Conservation (phyloP, 2,113 vertebrate genomes). For the Protobothrops flavoviridis region DNA sequence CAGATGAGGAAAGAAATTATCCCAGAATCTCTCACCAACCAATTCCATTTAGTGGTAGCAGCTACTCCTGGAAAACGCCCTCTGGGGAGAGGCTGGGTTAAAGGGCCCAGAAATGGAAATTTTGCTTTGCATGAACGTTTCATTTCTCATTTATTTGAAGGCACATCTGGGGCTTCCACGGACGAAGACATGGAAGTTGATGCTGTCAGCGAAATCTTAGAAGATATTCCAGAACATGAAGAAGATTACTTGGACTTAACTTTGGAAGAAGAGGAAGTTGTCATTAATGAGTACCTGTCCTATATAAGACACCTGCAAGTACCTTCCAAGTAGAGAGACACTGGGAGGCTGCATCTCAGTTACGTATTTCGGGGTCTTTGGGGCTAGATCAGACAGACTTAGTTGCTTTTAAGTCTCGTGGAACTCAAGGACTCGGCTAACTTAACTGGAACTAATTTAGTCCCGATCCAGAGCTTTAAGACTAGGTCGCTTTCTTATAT, state of each 20-base stretch:
- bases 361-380: background rate
- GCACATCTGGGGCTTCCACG: constrained; percentile 69
- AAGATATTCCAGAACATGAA: constrained; percentile 90
- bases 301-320: constrained; percentile 64
- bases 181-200: constrained; percentile 81
- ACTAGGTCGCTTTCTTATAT: constrained; percentile 47
- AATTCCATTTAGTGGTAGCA: background rate
- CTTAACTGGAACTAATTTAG: background rate
- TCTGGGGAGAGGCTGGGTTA: background rate
- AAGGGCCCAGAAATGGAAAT: fast-evolving
- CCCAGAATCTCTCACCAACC: too few species aligned
- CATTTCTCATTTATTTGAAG: constrained; percentile 53
- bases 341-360: constrained; percentile 36
- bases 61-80: background rate
- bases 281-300: constrained; percentile 81
- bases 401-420: background rate
- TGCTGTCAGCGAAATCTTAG: constrained; percentile 87
- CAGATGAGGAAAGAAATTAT: background rate
- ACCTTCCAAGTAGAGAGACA: constrained; percentile 47
- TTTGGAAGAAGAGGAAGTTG: constrained; percentile 87
- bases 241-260: constrained; percentile 95
- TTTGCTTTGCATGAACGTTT: background rate
- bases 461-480: constrained; percentile 22
- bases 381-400: background rate
- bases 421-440: background rate